phyloP scores from a whole-genome alignment of 1,140 invertebrate genomes.

The Elymnias hypermnestra region DNA sequence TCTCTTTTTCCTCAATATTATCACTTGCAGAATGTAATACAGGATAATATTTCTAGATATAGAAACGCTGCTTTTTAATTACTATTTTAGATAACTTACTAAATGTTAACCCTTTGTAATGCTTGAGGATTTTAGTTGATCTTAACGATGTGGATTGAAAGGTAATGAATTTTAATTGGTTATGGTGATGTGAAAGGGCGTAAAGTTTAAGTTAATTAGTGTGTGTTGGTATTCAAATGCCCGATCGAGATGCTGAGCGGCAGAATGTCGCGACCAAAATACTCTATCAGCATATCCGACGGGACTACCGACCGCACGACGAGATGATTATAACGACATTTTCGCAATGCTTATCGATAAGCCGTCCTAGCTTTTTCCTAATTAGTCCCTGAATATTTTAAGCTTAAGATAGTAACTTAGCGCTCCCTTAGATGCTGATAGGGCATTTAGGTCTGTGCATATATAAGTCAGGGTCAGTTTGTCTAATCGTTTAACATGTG shows the following conservation, averaged over 20 bases:
- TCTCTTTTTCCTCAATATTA: constrained; percentile 42
- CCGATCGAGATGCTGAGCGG: constrained; percentile 72
- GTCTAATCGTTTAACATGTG: constrained; percentile 37
- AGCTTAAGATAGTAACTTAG: constrained; percentile 66
- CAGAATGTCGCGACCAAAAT: constrained; percentile 56
- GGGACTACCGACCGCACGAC: constrained; percentile 60
- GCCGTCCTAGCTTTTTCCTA: constrained; percentile 49
- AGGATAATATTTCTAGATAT: constrained; percentile 36
- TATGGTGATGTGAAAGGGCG: constrained; percentile 66
- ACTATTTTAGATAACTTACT: constrained; percentile 54
- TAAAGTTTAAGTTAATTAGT: constrained; percentile 54
- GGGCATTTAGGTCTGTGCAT: constrained; percentile 62
- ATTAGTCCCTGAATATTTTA: constrained; percentile 39
- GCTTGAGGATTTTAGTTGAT: constrained; percentile 69
- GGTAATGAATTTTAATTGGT: constrained; percentile 71
- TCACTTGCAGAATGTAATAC: constrained; percentile 67
- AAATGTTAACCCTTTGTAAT: constrained; percentile 69
- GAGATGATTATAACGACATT: constrained; percentile 20
- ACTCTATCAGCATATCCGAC: constrained; percentile 69
- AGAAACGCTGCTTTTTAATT: constrained; percentile 61
- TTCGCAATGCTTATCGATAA: constrained; percentile 42
- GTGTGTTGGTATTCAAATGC: constrained; percentile 76
- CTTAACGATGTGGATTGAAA: constrained; percentile 71
- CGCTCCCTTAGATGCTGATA: constrained; percentile 74
- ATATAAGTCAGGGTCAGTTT: constrained; percentile 26